phyloP scores from a whole-genome alignment of 2,888 invertebrate genomes.

The Matsumyia berberina region DNA sequence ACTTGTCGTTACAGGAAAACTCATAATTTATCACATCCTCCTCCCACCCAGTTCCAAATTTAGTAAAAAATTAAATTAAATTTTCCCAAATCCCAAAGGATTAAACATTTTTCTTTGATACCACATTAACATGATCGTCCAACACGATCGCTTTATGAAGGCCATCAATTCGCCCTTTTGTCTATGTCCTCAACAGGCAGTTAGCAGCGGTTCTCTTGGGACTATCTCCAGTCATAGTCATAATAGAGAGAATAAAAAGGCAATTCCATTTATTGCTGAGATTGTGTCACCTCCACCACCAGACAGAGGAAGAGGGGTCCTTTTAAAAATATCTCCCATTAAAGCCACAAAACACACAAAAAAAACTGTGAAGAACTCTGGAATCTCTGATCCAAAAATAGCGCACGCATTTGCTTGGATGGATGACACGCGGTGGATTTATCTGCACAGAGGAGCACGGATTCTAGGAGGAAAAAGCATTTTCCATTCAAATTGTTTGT shows the following conservation, averaged over 20 bases:
- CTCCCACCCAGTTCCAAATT: background rate
- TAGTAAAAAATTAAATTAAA: background rate
- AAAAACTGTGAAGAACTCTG: slow-evolving; percentile 36
- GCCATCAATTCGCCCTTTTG: slow-evolving; percentile 28
- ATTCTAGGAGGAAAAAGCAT: slow-evolving; percentile 38
- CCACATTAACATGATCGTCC: slow-evolving; percentile 35
- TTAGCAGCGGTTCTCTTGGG: background rate
- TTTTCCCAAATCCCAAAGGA: slow-evolving; percentile 20
- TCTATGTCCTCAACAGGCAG: background rate
- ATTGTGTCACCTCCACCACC: background rate
- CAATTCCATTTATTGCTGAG: slow-evolving; percentile 10
- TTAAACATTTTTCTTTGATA: slow-evolving; percentile 13
- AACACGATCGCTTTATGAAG: slow-evolving; percentile 35
- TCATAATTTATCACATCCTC: background rate
- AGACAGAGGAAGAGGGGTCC: slow-evolving; percentile 5
- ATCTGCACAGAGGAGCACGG: slow-evolving; percentile 68
- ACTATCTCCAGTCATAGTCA: slow-evolving; percentile 3
- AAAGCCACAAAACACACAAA: slow-evolving; percentile 13
- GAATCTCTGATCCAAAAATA: slow-evolving; percentile 66
- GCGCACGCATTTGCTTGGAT: slow-evolving; percentile 48
- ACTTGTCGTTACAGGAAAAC: background rate
- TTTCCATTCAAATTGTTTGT: slow-evolving; percentile 38
- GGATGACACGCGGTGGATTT: slow-evolving; percentile 71
- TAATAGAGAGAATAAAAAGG: slow-evolving; percentile 4
- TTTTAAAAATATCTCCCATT: slow-evolving; percentile 38